A percentile compares a stretch with the other conserved stretches of the same genome.
phyloP scores from a whole-genome alignment of 2,113 vertebrate species.

The Cepphus grylle region DNA sequence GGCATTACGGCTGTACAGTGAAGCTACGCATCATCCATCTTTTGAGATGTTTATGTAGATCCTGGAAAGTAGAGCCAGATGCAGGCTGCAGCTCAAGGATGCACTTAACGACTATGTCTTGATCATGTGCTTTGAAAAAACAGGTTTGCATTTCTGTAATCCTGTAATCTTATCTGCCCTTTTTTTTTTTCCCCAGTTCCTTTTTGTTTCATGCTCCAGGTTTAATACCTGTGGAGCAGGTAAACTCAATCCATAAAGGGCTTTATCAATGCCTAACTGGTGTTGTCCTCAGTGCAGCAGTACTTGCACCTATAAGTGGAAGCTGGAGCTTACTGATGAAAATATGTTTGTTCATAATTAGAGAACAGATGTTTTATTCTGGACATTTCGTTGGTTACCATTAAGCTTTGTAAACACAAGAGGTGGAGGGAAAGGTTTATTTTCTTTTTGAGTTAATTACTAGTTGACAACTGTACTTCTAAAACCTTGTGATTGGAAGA shows the following conservation, averaged over 20 bases:
- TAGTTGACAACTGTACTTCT: background rate
- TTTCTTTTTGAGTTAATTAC: background rate
- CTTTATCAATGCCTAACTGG: background rate
- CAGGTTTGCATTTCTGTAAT: background rate
- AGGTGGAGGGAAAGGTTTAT: background rate
- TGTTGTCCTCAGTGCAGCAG: background rate
- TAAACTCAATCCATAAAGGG: background rate
- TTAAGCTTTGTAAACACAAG: background rate
- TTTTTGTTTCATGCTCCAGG: background rate
- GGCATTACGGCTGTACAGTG: accelerated
- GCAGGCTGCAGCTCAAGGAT: background rate
- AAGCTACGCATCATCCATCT: background rate
- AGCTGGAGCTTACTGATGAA: background rate
- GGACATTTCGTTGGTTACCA: background rate
- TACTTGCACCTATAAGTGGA: background rate
- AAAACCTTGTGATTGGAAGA: background rate
- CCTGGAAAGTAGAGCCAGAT: background rate
- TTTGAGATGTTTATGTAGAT: background rate
- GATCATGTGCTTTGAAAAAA: background rate
- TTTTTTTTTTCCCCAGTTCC: background rate
- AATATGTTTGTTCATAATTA: background rate
- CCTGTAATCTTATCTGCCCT: background rate
- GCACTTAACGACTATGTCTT: background rate
- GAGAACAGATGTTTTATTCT: background rate
- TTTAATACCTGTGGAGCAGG: background rate